Percentiles rank a stretch among this genome's conserved stretches.
Evolutionary conservation across 2,113 vertebrate species (phyloP).

Genomic region (Scortum barcoo): DNA sequence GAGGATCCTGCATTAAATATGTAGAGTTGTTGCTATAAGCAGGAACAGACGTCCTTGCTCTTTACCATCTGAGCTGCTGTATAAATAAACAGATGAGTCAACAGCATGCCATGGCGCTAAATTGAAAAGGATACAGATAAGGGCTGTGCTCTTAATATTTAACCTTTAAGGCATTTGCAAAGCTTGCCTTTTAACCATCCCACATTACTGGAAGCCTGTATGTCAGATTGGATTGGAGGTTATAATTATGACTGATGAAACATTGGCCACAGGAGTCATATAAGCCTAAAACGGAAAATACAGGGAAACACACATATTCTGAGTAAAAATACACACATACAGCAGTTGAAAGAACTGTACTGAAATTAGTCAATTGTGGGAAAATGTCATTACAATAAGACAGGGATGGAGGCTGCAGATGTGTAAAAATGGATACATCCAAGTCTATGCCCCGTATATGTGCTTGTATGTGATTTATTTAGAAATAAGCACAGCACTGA

Average conservation of each 20-base stretch:
- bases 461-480: neutral
- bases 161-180: conserved; percentile 64
- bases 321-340: neutral
- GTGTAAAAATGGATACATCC: neutral
- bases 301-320: neutral
- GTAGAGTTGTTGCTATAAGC: conserved; percentile 62
- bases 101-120: neutral
- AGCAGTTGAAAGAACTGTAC: neutral
- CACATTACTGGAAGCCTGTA: conserved; percentile 23
- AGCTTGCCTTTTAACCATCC: conserved; percentile 28
- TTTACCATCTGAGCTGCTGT: conserved; percentile 48
- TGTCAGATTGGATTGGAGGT: conserved; percentile 43
- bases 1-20: conserved; percentile 69
- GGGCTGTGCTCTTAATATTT: conserved; percentile 44
- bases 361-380: neutral
- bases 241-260: conserved; percentile 57
- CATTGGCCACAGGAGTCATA: conserved; percentile 27
- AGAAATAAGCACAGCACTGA: neutral
- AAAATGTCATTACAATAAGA: neutral
- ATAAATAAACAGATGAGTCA: conserved; percentile 71
- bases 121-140: conserved; percentile 46
- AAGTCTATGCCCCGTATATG: neutral
- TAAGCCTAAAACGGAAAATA: conserved; percentile 16
- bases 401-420: neutral
- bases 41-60: conserved; percentile 52